A percentile compares a stretch with the other conserved stretches of the same genome.
These are phyloP conservation scores for Festucalex cinctus DNA, from an alignment of 2,113 vertebrate genomes.

Conservation along the genomic window DNA sequence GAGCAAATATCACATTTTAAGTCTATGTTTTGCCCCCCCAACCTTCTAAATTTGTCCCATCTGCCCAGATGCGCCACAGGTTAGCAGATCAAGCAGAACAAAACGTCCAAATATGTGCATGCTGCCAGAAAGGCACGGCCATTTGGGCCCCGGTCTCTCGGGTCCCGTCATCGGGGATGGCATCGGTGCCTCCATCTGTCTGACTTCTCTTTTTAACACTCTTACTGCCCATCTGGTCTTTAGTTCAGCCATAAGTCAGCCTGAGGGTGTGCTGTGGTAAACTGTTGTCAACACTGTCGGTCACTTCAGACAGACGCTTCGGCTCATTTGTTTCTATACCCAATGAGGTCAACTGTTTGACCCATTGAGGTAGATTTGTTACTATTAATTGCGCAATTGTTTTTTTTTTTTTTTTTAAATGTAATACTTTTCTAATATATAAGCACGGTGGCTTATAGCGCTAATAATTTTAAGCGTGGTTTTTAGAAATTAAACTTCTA, in stretches of 20 bases:
- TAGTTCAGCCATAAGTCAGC: not conserved
- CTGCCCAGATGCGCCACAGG: slow-evolving; percentile 40
- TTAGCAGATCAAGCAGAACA: slow-evolving; percentile 47
- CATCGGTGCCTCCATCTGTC: slow-evolving; percentile 60
- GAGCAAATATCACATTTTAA: not conserved
- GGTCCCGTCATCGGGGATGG: slow-evolving; percentile 57
- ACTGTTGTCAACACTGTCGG: not conserved
- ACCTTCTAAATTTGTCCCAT: slow-evolving; percentile 25
- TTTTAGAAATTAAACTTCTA: too few relatives aligned
- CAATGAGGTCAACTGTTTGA: not conserved
- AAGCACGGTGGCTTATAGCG: not conserved
- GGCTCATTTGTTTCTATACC: not conserved
- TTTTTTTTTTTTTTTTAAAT: not conserved
- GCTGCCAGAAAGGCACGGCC: slow-evolving; percentile 35
- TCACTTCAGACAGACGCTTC: not conserved
- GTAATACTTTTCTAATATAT: too few relatives aligned
- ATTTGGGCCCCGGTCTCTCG: slow-evolving; percentile 24
- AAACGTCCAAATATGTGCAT: slow-evolving; percentile 47
- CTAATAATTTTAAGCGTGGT: not conserved
- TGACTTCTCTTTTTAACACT: slow-evolving; percentile 17
- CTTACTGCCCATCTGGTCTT: slow-evolving; percentile 25
- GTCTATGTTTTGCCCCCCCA: too few relatives aligned
- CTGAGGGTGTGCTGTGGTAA: not conserved
- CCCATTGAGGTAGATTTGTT: not conserved
- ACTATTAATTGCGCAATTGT: not conserved